Evolutionary conservation across 2,113 vertebrate species (phyloP), one percentile per base, ranked within the genome.

Genomic region (Gymnarchus niloticus): DNA sequence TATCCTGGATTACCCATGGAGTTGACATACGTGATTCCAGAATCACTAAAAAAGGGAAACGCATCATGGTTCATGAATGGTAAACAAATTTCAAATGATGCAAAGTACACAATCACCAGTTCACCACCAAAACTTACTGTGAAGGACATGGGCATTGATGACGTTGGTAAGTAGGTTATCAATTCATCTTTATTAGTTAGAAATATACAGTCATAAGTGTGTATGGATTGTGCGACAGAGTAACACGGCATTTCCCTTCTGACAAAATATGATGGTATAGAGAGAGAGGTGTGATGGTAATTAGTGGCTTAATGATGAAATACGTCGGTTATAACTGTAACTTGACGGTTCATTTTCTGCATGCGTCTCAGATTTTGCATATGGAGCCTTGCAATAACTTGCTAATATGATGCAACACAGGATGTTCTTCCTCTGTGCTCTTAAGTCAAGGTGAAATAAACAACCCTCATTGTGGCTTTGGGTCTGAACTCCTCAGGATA

Each of bases 81-180:
- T 69, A 4, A 14, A 4, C 61, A 10, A 2, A 33, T 69, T 10
- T 17, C 61, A 37, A 69, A 69, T 6, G 37, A 37, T 37, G 1
- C 61, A 37, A 69, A 69, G 33, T 69, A 69, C 61, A 69, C 61
- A 69, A 69, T 69, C 61, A 69, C 61, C 61, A 69, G 19, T 37
- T 69, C 14, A 19, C 61, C 61, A 33, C 61, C 61, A 25, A 69
- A 37, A 69, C 61, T 69, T 33, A 69, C 61, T 69, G 61, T 69
- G 12, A 69, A 6, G 61, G 61, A 69, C 61, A 69, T 69, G 61
- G 37, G 61, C 37, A 37, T 65, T 33, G 10, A 19, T 65, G 59
- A 65, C 10, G 33, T 2, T 33, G 59, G 59, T 65, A 65, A 65
- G 59, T 28, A 61, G n/a, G 25, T 57, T n/a, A 23, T 33, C 2